phyloP scores from a whole-genome alignment of 2,888 invertebrate species.

The Temnothorax unifasciatus region DNA sequence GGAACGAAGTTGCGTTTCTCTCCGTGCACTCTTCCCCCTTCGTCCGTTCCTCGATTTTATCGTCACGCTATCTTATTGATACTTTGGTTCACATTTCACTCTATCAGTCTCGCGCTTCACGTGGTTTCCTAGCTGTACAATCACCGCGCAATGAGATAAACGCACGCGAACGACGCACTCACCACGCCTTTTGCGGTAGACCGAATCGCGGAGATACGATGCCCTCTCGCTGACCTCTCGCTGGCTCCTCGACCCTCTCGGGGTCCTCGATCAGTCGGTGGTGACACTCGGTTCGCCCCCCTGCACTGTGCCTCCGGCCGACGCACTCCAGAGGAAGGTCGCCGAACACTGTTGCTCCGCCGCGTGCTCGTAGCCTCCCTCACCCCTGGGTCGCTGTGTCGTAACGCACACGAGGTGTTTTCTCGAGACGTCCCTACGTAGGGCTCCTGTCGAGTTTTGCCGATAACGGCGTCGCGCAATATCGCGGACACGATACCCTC shows the following conservation, averaged over 20 bases:
- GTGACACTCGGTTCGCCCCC: conserved; percentile 35
- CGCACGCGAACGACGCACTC: conserved; percentile 35
- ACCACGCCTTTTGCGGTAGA: conserved; percentile 46
- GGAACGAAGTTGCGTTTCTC: neutral
- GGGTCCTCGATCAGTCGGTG: conserved; percentile 16
- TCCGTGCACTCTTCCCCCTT: neutral
- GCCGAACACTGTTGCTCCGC: conserved; percentile 75
- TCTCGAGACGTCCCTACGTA: neutral
- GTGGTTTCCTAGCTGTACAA: conserved; percentile 12
- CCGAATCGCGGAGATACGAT: conserved; percentile 36
- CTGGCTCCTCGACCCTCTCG: conserved; percentile 42
- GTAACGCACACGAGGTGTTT: conserved; percentile 2
- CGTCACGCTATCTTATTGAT: neutral
- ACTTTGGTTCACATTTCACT: conserved; percentile 1
- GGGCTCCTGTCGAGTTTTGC: neutral
- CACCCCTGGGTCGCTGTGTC: neutral
- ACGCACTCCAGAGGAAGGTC: conserved; percentile 45
- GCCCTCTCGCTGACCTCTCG: conserved; percentile 49
- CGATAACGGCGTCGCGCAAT: conserved; percentile 30
- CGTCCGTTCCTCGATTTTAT: neutral
- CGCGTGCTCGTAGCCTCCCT: conserved; percentile 67
- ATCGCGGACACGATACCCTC: conserved; percentile 17
- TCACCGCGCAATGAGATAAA: neutral
- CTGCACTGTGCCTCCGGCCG: conserved; percentile 40
- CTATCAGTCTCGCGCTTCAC: conserved; percentile 18